Evolutionary conservation across 2,888 invertebrate genomes (phyloP).

Genomic region (Hemaris fuciformis): DNA sequence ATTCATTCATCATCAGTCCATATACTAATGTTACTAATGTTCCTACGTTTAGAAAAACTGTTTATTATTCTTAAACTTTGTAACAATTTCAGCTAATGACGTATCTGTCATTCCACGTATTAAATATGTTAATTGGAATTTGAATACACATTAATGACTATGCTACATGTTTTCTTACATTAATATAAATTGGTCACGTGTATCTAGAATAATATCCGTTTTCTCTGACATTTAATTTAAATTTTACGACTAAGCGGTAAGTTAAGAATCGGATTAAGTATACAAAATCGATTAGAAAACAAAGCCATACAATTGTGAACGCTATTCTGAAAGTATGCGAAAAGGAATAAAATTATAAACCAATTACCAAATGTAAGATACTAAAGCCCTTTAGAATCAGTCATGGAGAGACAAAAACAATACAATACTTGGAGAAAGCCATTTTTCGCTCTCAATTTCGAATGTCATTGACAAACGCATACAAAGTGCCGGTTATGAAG

Average conservation of each 20-base stretch:
- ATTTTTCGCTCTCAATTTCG: neutral
- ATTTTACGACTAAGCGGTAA: constrained; percentile 18
- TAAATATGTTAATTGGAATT: neutral
- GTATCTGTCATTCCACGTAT: neutral
- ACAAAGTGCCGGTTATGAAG: neutral
- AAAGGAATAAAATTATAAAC: neutral
- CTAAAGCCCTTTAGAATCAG: neutral
- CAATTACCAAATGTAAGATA: neutral
- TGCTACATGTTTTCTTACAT: neutral
- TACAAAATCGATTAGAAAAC: constrained; percentile 14
- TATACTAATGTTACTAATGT: no score
- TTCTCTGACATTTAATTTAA: constrained; percentile 32
- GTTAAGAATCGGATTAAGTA: constrained; percentile 14
- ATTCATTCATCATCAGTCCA: no score
- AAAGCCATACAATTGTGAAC: neutral
- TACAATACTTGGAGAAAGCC: neutral
- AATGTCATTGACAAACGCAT: neutral
- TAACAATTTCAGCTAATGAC: neutral
- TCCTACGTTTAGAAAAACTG: no score
- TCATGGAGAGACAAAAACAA: neutral
- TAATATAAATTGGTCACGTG: constrained; percentile 7
- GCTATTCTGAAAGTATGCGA: neutral
- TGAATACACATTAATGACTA: neutral
- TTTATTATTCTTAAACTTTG: no score
- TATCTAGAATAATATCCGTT: constrained; percentile 21